Percentiles rank a stretch among this genome's conserved stretches.
These are phyloP conservation scores for Daptonema setosum DNA, from an alignment of 2,888 invertebrate genomes.

Conservation along the genomic window DNA sequence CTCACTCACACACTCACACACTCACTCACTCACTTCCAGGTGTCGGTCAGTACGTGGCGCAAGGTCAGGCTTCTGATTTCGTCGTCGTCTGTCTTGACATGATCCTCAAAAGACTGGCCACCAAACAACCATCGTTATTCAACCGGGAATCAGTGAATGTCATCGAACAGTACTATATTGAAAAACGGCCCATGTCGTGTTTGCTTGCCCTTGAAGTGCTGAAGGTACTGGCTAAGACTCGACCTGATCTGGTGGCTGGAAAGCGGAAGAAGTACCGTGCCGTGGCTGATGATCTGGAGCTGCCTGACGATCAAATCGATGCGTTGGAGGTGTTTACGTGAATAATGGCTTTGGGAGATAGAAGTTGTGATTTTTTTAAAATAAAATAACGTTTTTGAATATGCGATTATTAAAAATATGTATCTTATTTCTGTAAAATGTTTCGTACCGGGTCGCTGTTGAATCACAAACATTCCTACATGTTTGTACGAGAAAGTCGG, in stretches of 20 bases:
- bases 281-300: neutral
- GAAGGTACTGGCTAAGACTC: neutral
- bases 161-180: neutral
- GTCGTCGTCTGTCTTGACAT: neutral
- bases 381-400: no score
- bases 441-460: no score
- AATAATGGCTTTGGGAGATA: no score
- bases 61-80: neutral
- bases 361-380: no score
- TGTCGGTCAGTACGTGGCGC: neutral
- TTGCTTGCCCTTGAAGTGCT: neutral
- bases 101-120: neutral
- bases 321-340: neutral
- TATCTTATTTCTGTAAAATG: no score
- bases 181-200: neutral
- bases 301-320: neutral
- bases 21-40: no score
- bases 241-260: neutral
- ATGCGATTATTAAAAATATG: no score
- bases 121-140: neutral
- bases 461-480: no score
- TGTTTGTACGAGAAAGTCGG: no score
- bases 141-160: neutral
- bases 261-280: neutral
- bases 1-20: no score